Conservation (phyloP, 2,888 invertebrate genomes). For the Geophilus truncorum region DNA sequence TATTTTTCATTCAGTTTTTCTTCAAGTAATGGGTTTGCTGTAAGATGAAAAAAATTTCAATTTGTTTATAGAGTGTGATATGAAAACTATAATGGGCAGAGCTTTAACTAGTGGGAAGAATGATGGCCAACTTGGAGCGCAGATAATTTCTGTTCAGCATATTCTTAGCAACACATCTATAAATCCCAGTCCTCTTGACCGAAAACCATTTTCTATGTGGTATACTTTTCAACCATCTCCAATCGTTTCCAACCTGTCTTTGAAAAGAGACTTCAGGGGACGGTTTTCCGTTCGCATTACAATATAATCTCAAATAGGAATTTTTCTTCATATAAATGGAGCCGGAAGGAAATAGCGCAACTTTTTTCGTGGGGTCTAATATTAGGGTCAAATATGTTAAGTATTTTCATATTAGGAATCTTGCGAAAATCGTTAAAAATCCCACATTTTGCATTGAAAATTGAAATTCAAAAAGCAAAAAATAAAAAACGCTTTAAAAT, state of each 20-base stretch:
- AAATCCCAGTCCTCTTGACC: not conserved
- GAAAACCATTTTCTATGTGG: not conserved
- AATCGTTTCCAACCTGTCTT: not conserved
- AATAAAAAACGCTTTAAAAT: too few species aligned
- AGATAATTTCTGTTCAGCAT: not conserved
- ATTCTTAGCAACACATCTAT: slow-evolving; percentile 6
- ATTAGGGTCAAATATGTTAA: too few species aligned
- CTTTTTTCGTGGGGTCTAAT: not conserved
- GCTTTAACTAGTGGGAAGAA: not conserved
- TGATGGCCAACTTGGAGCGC: not conserved
- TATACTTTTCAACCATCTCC: not conserved
- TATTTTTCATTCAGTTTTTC: too few species aligned
- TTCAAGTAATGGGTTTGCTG: too few species aligned
- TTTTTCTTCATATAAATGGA: not conserved
- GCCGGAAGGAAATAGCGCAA: not conserved
- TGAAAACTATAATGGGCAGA: too few species aligned
- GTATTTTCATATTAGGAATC: too few species aligned
- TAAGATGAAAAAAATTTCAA: too few species aligned
- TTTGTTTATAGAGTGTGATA: too few species aligned
- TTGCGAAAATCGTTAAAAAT: too few species aligned
- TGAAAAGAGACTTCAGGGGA: not conserved
- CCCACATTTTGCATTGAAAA: too few species aligned
- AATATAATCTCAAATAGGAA: not conserved
- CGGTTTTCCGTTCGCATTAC: not conserved
- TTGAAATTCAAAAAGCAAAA: too few species aligned